phyloP scores from a whole-genome alignment of 37 sponge, comb jelly and placozoan species.

The Chondrosia reniformis region DNA sequence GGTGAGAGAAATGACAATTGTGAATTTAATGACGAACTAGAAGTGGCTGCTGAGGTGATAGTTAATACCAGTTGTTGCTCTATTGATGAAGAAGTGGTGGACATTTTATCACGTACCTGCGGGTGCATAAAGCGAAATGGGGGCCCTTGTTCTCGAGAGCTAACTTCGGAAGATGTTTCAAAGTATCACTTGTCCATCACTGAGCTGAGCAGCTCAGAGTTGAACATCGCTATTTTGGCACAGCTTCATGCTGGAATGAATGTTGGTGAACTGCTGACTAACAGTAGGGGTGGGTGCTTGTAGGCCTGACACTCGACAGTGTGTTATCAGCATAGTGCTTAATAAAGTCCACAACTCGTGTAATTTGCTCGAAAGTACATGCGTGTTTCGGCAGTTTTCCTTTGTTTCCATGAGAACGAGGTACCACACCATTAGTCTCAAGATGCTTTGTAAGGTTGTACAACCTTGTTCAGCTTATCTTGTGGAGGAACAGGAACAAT shows the following conservation, averaged over 20 bases:
- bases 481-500: neutral
- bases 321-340: neutral
- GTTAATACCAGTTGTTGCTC: slow-evolving; percentile 2
- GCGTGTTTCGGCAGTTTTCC: slow-evolving; percentile 1
- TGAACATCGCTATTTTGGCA: neutral
- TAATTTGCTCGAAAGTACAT: neutral
- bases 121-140: neutral
- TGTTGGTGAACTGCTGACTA: slow-evolving; percentile 3
- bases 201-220: slow-evolving; percentile 3
- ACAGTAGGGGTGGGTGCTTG: neutral
- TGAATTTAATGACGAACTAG: neutral
- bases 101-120: neutral
- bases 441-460: slow-evolving; percentile 2
- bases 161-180: neutral
- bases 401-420: neutral
- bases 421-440: slow-evolving; percentile 3
- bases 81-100: neutral
- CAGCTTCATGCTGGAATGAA: slow-evolving; percentile 3
- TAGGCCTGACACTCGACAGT: neutral
- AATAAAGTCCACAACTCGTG: slow-evolving; percentile 2
- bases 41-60: slow-evolving; percentile 3
- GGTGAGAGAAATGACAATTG: neutral
- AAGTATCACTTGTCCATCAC: neutral
- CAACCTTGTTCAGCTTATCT: neutral
- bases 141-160: slow-evolving; percentile 4